These are phyloP conservation scores for Scelioninae gen. 2 DNA, from an alignment of 2,888 invertebrate species.

Conservation along the genomic window DNA sequence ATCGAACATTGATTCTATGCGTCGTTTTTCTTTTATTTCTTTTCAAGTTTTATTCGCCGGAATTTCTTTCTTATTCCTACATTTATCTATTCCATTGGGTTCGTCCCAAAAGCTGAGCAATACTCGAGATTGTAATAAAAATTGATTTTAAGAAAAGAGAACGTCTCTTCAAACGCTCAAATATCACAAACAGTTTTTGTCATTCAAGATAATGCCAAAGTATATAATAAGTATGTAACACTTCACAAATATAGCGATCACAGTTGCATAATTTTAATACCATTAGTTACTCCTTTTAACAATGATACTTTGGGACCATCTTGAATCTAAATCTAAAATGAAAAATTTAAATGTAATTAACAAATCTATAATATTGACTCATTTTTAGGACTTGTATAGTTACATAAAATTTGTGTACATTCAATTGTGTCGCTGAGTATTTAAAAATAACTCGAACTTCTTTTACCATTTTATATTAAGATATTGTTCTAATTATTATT, in stretches of 20 bases:
- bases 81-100: neutral
- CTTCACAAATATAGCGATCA: neutral
- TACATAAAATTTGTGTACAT: constrained; percentile 19
- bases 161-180: constrained; percentile 6
- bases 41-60: constrained; percentile 17
- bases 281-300: neutral
- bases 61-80: neutral
- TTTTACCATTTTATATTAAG: constrained; percentile 1
- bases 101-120: constrained; percentile 43
- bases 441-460: constrained; percentile 43
- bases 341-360: constrained; percentile 5
- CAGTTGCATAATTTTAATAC: neutral
- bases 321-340: constrained; percentile 18
- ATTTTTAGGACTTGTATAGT: constrained; percentile 25
- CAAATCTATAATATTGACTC: constrained; percentile 40
- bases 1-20: no score
- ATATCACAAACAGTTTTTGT: constrained; percentile 31
- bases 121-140: constrained; percentile 35
- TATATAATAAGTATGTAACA: no score
- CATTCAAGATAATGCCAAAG: neutral
- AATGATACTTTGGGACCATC: constrained; percentile 8
- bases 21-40: neutral
- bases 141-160: neutral
- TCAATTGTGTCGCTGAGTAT: neutral
- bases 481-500: no score